Conservation (phyloP, 2,888 invertebrate species). For the Acronicta aceris region DNA sequence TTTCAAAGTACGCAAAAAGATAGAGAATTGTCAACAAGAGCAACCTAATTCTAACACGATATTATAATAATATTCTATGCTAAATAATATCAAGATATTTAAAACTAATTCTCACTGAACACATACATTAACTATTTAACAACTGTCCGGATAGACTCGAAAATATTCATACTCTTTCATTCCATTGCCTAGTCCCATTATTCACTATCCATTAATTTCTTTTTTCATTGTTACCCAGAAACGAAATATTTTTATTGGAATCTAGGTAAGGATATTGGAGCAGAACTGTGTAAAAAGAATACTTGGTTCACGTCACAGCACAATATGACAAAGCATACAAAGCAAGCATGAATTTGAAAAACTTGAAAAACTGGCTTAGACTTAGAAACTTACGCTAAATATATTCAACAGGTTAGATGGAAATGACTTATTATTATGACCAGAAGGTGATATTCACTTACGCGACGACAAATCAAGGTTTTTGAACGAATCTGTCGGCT, state of each 20-base stretch:
- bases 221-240: constrained; percentile 55
- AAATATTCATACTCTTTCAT: constrained; percentile 22
- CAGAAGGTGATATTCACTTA: constrained; percentile 52
- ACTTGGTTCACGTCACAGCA: constrained; percentile 36
- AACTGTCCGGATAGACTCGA: constrained; percentile 33
- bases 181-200: constrained; percentile 34
- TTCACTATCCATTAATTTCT: constrained; percentile 39
- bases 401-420: constrained; percentile 47
- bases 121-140: constrained; percentile 69
- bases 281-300: constrained; percentile 19
- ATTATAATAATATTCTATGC: constrained; percentile 52
- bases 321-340: constrained; percentile 46
- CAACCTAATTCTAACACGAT: constrained; percentile 69
- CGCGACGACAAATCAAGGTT: constrained; percentile 22
- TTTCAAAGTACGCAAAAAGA: constrained; percentile 44
- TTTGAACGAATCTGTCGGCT: constrained; percentile 34
- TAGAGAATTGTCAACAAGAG: constrained; percentile 60
- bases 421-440: constrained; percentile 58
- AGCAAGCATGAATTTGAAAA: constrained; percentile 42
- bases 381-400: constrained; percentile 39
- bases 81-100: constrained; percentile 78
- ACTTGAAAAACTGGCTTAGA: constrained; percentile 41
- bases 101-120: constrained; percentile 83
- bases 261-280: constrained; percentile 33
- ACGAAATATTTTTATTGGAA: constrained; percentile 41